Evolutionary conservation across 2,797 vertebrate species (phyloP).

Genomic region (Liparis tanakae): DNA sequence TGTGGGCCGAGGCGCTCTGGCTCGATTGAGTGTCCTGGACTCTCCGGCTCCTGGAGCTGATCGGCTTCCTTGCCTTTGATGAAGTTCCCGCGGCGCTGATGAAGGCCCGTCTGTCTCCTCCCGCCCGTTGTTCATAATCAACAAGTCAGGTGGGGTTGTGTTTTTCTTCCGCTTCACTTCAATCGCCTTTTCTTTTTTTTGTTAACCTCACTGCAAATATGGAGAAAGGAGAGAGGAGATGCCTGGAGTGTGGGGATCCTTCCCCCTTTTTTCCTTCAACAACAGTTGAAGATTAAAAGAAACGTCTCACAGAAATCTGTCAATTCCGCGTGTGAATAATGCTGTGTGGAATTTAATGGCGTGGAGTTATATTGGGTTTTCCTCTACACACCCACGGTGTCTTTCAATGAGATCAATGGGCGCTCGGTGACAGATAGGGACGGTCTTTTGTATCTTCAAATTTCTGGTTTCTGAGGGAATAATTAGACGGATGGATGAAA

Average conservation of each 20-base stretch:
- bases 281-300: conserved; percentile 90
- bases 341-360: conserved; percentile 87
- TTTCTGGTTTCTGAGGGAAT: conserved; percentile 90
- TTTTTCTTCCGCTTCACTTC: conserved; percentile 77
- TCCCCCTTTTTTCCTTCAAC: conserved; percentile 80
- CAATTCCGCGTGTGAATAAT: conserved; percentile 87
- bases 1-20: too few species aligned
- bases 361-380: conserved; percentile 87
- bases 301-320: conserved; percentile 87
- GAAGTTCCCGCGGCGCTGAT: conserved; percentile 63
- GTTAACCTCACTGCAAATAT: conserved; percentile 86
- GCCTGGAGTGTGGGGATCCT: conserved; percentile 80
- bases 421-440: conserved; percentile 85
- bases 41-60: conserved; percentile 62
- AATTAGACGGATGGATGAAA: conserved; percentile 89
- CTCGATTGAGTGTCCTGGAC: too few species aligned
- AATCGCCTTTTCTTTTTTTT: conserved; percentile 75
- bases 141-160: conserved; percentile 80
- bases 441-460: conserved; percentile 88
- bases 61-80: conserved; percentile 75
- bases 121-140: conserved; percentile 84
- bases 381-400: conserved; percentile 87
- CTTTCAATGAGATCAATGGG: conserved; percentile 89
- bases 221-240: conserved; percentile 75
- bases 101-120: conserved; percentile 69